Evolutionary conservation across 2,888 invertebrate species (phyloP).

Genomic region (Caenorhabditis imperialis): DNA sequence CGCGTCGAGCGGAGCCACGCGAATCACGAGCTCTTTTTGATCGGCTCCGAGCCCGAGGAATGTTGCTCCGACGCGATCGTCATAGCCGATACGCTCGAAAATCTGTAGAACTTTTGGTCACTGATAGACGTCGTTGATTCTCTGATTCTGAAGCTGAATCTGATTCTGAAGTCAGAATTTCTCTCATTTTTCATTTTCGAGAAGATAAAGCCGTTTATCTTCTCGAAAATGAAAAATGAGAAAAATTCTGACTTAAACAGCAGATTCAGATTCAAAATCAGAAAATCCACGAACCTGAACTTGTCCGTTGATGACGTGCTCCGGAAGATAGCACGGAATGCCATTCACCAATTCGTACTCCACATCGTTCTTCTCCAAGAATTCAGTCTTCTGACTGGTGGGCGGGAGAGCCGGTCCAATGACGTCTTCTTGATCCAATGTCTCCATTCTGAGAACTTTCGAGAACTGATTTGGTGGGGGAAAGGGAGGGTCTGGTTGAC

Average conservation of each 20-base stretch:
- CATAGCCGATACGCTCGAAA: constrained; percentile 70
- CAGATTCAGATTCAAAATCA: too few species aligned
- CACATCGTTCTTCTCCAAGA: constrained; percentile 13
- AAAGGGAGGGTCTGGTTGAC: background rate
- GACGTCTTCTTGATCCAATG: constrained; percentile 15
- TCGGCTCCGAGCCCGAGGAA: constrained; percentile 62
- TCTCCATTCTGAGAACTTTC: constrained; percentile 4
- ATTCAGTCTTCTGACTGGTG: constrained; percentile 10
- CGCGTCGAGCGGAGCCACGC: constrained; percentile 55
- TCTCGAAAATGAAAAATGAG: too few species aligned
- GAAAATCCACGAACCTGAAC: constrained; percentile 62
- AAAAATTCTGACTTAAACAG: too few species aligned
- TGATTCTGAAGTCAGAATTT: too few species aligned
- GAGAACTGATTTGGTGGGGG: background rate
- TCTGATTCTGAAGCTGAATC: too few species aligned
- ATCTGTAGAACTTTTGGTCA: constrained; percentile 50
- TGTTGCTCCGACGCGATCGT: constrained; percentile 67
- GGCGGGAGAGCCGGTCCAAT: constrained; percentile 28
- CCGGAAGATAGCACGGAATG: constrained; percentile 60
- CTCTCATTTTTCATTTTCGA: too few species aligned
- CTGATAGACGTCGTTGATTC: too few species aligned
- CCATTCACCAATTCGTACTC: constrained; percentile 61
- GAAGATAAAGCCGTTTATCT: too few species aligned
- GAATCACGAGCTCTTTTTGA: constrained; percentile 67
- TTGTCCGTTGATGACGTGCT: constrained; percentile 57